A percentile compares a stretch with the other conserved stretches of the same genome.
Conservation (phyloP, 2,113 vertebrate genomes). For the Ivindomyrus marchei region DNA sequence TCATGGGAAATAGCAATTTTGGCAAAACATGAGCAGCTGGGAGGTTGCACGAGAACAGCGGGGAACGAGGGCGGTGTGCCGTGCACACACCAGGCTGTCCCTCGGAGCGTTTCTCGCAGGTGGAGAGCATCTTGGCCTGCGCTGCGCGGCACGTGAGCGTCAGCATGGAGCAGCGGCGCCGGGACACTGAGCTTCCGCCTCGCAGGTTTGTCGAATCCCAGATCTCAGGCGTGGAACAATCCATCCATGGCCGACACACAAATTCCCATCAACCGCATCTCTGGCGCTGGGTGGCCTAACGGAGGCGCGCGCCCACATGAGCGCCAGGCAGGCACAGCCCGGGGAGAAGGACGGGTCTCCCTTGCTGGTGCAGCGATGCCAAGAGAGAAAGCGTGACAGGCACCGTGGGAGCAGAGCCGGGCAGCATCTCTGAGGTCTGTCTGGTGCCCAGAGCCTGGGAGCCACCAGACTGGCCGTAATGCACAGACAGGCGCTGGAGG, state of each 20-base stretch:
- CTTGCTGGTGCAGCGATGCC: not conserved
- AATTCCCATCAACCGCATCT: not conserved
- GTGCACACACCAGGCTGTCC: not conserved
- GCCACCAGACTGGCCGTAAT: not conserved
- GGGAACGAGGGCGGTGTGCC: not conserved
- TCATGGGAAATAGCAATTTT: not conserved
- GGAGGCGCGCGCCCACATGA: not conserved
- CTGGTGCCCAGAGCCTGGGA: not conserved
- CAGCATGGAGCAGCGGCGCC: not conserved
- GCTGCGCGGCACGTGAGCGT: not conserved
- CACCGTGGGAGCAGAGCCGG: not conserved
- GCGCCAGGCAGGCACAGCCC: not conserved
- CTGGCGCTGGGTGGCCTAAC: not conserved
- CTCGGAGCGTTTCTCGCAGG: not conserved
- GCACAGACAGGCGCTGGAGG: not conserved
- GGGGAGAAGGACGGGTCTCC: not conserved
- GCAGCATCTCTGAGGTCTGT: not conserved
- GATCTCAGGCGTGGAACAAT: not conserved
- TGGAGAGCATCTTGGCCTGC: not conserved
- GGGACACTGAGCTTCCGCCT: not conserved
- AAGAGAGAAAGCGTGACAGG: not conserved
- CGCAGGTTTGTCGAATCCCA: not conserved
- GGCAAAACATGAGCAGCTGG: not conserved
- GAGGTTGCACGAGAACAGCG: not conserved
- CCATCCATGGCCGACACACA: not conserved